Evolutionary conservation across 1,140 invertebrate genomes (phyloP), one percentile per base, ranked within the genome.

Genomic region (Sarcophaga peregrina): DNA sequence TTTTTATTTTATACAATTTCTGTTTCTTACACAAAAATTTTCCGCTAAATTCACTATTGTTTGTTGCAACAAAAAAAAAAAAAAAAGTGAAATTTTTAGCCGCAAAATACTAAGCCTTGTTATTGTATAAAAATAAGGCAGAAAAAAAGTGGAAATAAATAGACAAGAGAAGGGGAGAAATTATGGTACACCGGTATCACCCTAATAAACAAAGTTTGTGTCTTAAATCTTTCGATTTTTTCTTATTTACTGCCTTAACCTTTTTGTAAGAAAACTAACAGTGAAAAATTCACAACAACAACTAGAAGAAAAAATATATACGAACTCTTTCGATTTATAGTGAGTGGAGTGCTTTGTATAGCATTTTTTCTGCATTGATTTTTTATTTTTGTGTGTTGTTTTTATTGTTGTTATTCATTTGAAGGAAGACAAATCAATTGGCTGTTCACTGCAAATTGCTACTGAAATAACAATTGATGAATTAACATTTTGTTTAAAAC

Each of bases 391-490:
- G 0, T 62, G 62, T 72, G 62, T 72, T 72, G 37, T 9, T 25
- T 72, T 72, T 20, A 17, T 20, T 72, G 62, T 20, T 20, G 62
- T 72, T 25, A 72, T 20, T 37, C 25, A 37, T 37, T 37, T 37
- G 1, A 46, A 50, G 75, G 17, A 78, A 78, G 75, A 78, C 75
- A 78, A 78, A 78, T 78, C 75, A 78, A 78, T 78, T 78, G 48
- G 0, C 7, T 17, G 47, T 78, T 78, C 75, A 78, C 37, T 78
- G 75, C 75, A 78, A 78, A 78, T 78, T 78, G 75, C 75, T 78
- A 78, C 75, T 47, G 75, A 78, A 78, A 78, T 50, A 78, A 78
- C 75, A 78, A 78, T 78, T 78, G 75, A 78, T 52, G 75, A 78
- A 78, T 78, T 78, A 78, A 78, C 75, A 78, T 78, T 78, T 78